Evolutionary conservation across 1,140 invertebrate genomes (phyloP).

Genomic region (Zaprionus vittiger): DNA sequence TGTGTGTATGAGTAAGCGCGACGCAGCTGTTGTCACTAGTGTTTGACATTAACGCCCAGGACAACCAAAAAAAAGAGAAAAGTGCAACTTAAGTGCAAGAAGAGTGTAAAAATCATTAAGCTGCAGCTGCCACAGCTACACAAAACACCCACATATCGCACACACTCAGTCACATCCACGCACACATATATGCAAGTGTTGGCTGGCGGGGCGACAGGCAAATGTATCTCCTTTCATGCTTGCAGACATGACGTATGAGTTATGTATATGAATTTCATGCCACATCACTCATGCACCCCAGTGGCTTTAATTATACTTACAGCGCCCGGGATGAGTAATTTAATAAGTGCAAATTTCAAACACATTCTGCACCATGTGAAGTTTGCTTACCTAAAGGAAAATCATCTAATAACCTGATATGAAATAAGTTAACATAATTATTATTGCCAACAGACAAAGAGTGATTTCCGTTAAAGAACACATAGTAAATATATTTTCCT

Average conservation of each 20-base stretch:
- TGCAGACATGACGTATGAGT: slow-evolving; percentile 72
- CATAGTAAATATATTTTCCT: neutral
- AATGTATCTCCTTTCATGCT: slow-evolving; percentile 37
- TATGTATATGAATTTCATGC: slow-evolving; percentile 66
- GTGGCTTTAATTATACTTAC: slow-evolving; percentile 60
- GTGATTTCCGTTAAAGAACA: slow-evolving; percentile 13
- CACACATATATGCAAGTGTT: neutral
- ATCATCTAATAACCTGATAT: neutral
- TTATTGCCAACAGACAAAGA: neutral
- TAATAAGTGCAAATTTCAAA: slow-evolving; percentile 30
- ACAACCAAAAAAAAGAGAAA: slow-evolving; percentile 49
- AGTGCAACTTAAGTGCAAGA: slow-evolving; percentile 71
- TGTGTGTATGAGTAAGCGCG: slow-evolving; percentile 8
- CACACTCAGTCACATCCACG: slow-evolving; percentile 29
- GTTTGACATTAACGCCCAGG: slow-evolving; percentile 71
- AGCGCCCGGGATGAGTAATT: slow-evolving; percentile 12
- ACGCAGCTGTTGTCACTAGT: slow-evolving; percentile 65
- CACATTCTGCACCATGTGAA: neutral
- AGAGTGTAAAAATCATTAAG: slow-evolving; percentile 76
- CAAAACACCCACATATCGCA: slow-evolving; percentile 23
- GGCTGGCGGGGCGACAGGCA: slow-evolving; percentile 12
- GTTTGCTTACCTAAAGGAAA: neutral
- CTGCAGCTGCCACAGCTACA: slow-evolving; percentile 57
- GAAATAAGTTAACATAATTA: neutral
- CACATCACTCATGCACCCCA: slow-evolving; percentile 65